Percentiles rank a stretch among this genome's conserved stretches.
Evolutionary conservation across 2,113 vertebrate genomes (phyloP).

Genomic region (Alaudala cheleensis): DNA sequence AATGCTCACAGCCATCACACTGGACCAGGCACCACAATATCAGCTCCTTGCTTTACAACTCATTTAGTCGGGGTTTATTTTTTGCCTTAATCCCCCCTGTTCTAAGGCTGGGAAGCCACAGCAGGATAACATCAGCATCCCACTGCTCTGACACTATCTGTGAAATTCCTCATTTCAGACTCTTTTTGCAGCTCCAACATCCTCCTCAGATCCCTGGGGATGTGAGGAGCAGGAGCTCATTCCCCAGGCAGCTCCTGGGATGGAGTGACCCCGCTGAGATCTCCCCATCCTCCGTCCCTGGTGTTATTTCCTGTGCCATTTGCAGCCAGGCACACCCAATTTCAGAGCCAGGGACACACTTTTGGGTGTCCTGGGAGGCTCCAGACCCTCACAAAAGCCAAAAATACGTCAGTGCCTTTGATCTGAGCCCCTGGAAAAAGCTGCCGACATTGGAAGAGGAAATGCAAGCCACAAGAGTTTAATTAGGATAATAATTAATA

Average conservation of each 20-base stretch:
- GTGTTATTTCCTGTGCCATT: fast-evolving
- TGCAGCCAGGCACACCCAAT: neutral
- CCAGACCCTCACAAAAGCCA: no score
- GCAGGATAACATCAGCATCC: neutral
- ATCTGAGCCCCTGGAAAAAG: no score
- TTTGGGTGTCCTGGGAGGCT: no score
- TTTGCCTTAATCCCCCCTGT: neutral
- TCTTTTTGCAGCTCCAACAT: neutral
- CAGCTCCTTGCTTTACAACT: neutral
- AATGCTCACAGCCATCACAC: fast-evolving
- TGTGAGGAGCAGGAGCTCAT: neutral
- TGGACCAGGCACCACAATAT: neutral
- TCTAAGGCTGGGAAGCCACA: neutral
- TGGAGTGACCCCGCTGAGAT: fast-evolving
- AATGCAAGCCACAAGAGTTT: no score
- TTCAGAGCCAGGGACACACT: no score
- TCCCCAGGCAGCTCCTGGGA: fast-evolving
- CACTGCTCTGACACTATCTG: neutral
- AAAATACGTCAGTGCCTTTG: no score
- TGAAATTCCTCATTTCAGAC: neutral
- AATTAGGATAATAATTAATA: no score
- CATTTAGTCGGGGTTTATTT: neutral
- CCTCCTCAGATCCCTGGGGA: neutral
- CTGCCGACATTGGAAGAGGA: no score
- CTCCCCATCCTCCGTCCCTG: neutral